Conservation (phyloP, 2,888 invertebrate genomes). For the Tholera decimalis region DNA sequence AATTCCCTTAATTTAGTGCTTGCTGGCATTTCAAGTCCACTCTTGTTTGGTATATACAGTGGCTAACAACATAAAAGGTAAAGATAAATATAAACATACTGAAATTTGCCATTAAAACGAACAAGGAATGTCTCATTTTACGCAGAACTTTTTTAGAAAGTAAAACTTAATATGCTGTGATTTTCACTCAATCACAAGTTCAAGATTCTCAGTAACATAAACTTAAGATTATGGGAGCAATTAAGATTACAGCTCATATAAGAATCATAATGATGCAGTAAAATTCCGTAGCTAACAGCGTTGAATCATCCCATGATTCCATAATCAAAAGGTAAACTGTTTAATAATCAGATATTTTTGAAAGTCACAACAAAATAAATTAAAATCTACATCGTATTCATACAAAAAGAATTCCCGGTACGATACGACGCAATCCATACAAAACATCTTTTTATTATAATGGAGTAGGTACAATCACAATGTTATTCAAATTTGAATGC, state of each 20-base stretch:
- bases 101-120: not conserved
- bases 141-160: slow-evolving; percentile 15
- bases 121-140: not conserved
- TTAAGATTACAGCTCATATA: slow-evolving; percentile 55
- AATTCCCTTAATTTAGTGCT: too few species aligned
- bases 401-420: slow-evolving; percentile 38
- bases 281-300: slow-evolving; percentile 41
- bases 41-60: not conserved
- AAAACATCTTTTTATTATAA: slow-evolving; percentile 47
- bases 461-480: slow-evolving; percentile 18
- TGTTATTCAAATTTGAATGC: slow-evolving; percentile 39
- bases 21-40: not conserved
- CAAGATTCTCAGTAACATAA: slow-evolving; percentile 43
- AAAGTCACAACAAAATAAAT: slow-evolving; percentile 48
- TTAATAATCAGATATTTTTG: slow-evolving; percentile 23
- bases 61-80: not conserved
- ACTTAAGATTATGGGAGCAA: slow-evolving; percentile 38
- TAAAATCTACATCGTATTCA: slow-evolving; percentile 17
- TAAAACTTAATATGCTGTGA: slow-evolving; percentile 13
- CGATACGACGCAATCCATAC: slow-evolving; percentile 25
- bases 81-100: not conserved
- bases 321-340: slow-evolving; percentile 43
- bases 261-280: slow-evolving; percentile 52
- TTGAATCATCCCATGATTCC: slow-evolving; percentile 45
- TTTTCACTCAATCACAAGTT: slow-evolving; percentile 43